Conservation (phyloP, 2,797 vertebrate genomes). For the Tragelaphus eurycerus region DNA sequence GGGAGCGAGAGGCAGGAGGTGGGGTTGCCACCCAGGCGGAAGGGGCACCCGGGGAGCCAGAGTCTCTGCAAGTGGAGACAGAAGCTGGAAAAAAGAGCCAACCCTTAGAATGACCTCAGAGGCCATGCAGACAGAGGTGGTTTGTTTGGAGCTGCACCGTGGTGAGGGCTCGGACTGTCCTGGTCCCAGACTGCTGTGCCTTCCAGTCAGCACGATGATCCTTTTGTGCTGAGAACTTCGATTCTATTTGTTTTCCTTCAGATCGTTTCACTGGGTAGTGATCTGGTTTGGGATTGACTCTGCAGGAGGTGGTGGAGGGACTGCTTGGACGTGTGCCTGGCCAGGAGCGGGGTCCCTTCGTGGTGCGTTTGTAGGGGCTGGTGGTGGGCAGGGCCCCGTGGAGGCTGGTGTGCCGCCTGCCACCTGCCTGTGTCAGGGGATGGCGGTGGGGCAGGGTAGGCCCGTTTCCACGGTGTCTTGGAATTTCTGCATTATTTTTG, state of each 20-base stretch:
- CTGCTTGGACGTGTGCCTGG: background rate
- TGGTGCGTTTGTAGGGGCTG: background rate
- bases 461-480: background rate
- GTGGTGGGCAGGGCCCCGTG: background rate
- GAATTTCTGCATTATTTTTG: background rate
- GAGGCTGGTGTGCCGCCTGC: too few relatives aligned
- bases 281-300: background rate
- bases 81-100: background rate
- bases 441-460: rapidly evolving
- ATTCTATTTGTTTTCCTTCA: rapidly evolving
- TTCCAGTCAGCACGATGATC: rapidly evolving
- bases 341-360: rapidly evolving
- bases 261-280: too few relatives aligned
- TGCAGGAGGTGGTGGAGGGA: background rate
- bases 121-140: background rate
- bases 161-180: rapidly evolving
- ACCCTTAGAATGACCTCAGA: rapidly evolving
- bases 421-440: background rate
- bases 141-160: rapidly evolving
- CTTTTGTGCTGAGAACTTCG: rapidly evolving
- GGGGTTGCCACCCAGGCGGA: background rate
- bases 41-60: rapidly evolving
- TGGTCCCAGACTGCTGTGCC: rapidly evolving
- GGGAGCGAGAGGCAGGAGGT: background rate
- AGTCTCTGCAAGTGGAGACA: background rate